Percentiles rank a stretch among this genome's conserved stretches.
phyloP scores from a whole-genome alignment of 2,113 vertebrate genomes.

The Isichthys henryi region DNA sequence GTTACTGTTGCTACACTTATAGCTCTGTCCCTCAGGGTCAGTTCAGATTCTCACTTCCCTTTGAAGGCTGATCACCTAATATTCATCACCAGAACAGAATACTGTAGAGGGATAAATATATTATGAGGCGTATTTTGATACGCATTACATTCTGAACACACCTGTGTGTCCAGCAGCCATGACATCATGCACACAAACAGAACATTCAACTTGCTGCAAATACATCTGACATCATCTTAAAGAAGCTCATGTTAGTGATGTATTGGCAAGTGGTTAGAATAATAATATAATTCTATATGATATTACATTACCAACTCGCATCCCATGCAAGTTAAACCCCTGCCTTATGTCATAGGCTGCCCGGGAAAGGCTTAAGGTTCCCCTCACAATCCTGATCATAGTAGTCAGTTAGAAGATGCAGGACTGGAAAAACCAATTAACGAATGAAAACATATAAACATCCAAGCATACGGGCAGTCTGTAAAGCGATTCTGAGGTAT shows the following conservation, averaged over 20 bases:
- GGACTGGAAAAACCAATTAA: neutral
- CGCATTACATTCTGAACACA: neutral
- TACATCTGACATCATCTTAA: neutral
- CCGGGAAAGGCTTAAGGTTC: neutral
- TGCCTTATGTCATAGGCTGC: neutral
- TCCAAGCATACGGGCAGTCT: neutral
- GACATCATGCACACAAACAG: neutral
- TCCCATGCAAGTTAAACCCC: neutral
- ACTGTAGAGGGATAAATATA: conserved; percentile 3
- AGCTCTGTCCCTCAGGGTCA: neutral
- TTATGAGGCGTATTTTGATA: conserved; percentile 12
- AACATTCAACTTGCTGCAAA: neutral
- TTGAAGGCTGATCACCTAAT: neutral
- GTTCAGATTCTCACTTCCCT: neutral
- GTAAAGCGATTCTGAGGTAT: neutral
- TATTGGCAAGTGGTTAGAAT: neutral
- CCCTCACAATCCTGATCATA: neutral
- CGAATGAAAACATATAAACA: neutral
- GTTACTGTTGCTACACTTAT: neutral
- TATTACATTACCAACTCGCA: neutral
- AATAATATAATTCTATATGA: neutral
- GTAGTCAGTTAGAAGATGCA: neutral
- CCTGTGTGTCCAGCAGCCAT: conserved; percentile 8
- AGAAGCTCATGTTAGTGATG: neutral
- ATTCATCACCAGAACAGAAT: conserved; percentile 2